Conservation (phyloP, 1,140 invertebrate species). For the Bathynomus jamesi region DNA sequence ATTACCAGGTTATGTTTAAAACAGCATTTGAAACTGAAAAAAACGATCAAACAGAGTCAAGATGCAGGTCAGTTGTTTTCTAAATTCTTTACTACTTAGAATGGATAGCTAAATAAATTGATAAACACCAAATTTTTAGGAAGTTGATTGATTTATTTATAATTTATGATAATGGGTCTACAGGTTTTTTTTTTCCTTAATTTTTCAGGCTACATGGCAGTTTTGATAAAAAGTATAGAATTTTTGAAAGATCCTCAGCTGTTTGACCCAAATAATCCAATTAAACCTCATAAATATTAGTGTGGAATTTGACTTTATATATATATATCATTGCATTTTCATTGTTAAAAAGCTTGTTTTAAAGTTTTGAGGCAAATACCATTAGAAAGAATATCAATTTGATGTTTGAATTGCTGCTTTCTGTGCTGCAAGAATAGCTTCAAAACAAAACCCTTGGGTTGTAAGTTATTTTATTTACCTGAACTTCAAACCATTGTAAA, state of each 20-base stretch:
- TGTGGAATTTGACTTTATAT: no score
- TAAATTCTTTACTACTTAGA: neutral
- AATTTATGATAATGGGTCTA: neutral
- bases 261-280: slow-evolving; percentile 72
- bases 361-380: no score
- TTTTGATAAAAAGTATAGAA: slow-evolving; percentile 62
- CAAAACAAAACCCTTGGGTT: no score
- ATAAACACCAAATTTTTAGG: neutral
- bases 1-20: slow-evolving; percentile 78
- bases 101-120: no score
- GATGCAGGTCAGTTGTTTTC: slow-evolving; percentile 48
- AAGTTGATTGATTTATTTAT: neutral
- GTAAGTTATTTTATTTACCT: no score
- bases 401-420: no score
- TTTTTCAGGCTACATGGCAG: slow-evolving; percentile 60
- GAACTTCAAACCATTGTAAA: no score
- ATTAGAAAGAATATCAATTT: no score
- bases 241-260: slow-evolving; percentile 76
- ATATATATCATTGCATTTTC: no score
- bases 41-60: slow-evolving; percentile 61
- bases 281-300: slow-evolving; percentile 57
- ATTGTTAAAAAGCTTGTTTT: no score
- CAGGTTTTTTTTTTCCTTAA: slow-evolving; percentile 20
- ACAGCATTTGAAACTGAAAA: slow-evolving; percentile 62
- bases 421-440: no score